Conservation (phyloP, 2,797 vertebrate species). For the Artibeus lituratus region DNA sequence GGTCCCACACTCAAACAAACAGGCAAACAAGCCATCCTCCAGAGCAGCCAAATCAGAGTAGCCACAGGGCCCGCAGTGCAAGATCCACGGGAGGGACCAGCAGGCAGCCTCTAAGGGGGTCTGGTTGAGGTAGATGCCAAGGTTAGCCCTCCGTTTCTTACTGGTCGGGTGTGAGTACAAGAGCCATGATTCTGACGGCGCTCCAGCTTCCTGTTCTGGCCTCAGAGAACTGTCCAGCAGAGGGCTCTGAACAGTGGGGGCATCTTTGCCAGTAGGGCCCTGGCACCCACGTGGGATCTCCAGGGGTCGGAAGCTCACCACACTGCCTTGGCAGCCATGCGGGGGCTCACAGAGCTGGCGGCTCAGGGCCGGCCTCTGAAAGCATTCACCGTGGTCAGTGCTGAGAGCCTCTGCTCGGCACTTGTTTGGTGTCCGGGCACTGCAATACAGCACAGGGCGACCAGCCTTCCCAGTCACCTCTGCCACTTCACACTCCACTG, state of each 20-base stretch:
- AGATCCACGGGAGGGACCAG: slow-evolving; percentile 88
- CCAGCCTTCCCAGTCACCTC: slow-evolving; percentile 82
- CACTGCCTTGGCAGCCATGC: slow-evolving; percentile 91
- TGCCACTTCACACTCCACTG: slow-evolving; percentile 91
- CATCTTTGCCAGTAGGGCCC: slow-evolving; percentile 60
- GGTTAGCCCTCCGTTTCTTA: slow-evolving; percentile 80
- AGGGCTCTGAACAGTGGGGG: neutral
- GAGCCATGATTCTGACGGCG: slow-evolving; percentile 83
- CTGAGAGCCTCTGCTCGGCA: slow-evolving; percentile 89
- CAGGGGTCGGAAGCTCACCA: slow-evolving; percentile 85
- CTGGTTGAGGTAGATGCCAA: slow-evolving; percentile 91
- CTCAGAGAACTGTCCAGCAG: neutral
- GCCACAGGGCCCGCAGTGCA: slow-evolving; percentile 89
- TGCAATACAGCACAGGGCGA: slow-evolving; percentile 88
- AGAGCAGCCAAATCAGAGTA: slow-evolving; percentile 92
- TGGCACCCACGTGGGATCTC: neutral
- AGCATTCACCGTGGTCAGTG: slow-evolving; percentile 80
- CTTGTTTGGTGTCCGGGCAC: slow-evolving; percentile 83
- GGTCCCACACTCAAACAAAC: slow-evolving; percentile 91
- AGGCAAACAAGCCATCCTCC: slow-evolving; percentile 84
- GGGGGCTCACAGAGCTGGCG: slow-evolving; percentile 83
- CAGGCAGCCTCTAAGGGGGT: slow-evolving; percentile 80
- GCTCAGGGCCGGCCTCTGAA: slow-evolving; percentile 80
- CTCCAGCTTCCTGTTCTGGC: neutral
- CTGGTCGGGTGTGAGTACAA: slow-evolving; percentile 92